A percentile compares a stretch with the other conserved stretches of the same genome.
Evolutionary conservation across 2,113 vertebrate species (phyloP).

Genomic region (Phalacrocorax aristotelis): DNA sequence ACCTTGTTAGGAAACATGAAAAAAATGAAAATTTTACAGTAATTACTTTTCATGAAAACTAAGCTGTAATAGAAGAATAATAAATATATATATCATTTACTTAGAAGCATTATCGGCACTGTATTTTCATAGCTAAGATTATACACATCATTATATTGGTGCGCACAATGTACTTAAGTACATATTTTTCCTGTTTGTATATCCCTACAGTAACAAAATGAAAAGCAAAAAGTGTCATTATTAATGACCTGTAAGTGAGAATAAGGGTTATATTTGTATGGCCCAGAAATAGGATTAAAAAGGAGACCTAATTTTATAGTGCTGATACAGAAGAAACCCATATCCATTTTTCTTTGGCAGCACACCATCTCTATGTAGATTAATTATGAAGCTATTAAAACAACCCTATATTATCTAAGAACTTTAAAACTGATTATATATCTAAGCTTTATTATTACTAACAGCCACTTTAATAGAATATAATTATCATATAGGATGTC

Average conservation of each 20-base stretch:
- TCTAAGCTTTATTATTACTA: background rate
- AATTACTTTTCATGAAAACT: background rate
- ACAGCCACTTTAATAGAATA: background rate
- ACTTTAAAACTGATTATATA: background rate
- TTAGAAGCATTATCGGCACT: background rate
- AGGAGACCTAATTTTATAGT: background rate
- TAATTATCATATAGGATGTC: background rate
- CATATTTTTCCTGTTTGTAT: background rate
- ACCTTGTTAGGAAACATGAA: background rate
- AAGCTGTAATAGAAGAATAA: background rate
- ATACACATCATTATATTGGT: background rate
- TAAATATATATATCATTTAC: background rate
- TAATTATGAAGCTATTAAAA: background rate
- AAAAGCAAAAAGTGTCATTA: background rate
- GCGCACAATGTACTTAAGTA: too few relatives aligned
- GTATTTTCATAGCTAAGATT: background rate
- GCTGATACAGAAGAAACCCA: background rate
- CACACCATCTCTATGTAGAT: background rate
- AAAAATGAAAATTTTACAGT: background rate
- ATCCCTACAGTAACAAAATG: background rate
- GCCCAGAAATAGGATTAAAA: background rate
- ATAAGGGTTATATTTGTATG: background rate
- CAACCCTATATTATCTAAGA: background rate
- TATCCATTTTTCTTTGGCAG: background rate
- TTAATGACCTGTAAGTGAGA: background rate